These are phyloP conservation scores for Plodia interpunctella DNA, from an alignment of 1,140 invertebrate species.

Conservation along the genomic window DNA sequence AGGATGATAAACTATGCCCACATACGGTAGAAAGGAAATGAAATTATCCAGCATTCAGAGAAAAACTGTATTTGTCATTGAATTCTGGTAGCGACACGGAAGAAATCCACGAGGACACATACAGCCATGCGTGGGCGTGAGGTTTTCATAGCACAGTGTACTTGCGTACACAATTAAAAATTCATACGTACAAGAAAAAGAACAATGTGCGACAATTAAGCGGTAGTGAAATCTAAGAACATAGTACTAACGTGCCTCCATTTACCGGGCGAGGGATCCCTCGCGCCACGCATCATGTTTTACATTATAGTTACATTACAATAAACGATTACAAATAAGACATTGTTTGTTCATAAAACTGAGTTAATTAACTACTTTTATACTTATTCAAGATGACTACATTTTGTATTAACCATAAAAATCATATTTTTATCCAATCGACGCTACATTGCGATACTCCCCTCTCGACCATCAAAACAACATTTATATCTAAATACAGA, in stretches of 20 bases:
- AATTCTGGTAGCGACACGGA: no score
- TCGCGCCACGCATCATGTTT: slow-evolving; percentile 42
- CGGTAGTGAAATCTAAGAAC: neutral
- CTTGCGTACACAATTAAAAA: no score
- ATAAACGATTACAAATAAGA: slow-evolving; percentile 58
- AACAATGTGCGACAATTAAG: slow-evolving; percentile 15
- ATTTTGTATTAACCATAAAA: slow-evolving; percentile 46
- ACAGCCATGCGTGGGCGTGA: no score
- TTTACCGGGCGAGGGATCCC: slow-evolving; percentile 26
- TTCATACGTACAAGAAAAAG: neutral
- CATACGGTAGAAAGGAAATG: no score
- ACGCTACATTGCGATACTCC: slow-evolving; percentile 16
- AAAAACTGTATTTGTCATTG: no score
- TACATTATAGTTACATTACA: slow-evolving; percentile 25
- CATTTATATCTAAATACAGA: slow-evolving; percentile 42
- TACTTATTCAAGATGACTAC: slow-evolving; percentile 62
- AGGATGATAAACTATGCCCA: no score
- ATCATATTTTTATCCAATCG: slow-evolving; percentile 36
- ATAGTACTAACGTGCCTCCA: neutral
- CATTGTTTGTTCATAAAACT: slow-evolving; percentile 53
- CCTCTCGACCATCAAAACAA: slow-evolving; percentile 30
- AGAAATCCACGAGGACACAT: no score
- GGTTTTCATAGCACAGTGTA: no score
- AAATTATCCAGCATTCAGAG: no score
- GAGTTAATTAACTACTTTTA: slow-evolving; percentile 57